Conservation (phyloP, 1,140 invertebrate species). For the Habropoda laboriosa region DNA sequence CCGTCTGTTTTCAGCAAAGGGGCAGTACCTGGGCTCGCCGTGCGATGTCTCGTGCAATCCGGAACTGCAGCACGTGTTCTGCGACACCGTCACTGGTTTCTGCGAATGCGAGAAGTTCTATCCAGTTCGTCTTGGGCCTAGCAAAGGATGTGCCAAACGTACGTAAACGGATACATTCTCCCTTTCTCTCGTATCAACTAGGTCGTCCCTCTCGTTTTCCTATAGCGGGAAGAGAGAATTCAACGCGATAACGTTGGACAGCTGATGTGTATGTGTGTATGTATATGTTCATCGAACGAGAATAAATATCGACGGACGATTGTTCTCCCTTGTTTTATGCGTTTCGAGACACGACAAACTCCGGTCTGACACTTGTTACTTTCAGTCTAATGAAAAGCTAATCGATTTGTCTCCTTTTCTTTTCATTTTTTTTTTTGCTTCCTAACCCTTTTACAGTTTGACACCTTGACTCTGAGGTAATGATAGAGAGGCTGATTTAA, state of each 20-base stretch:
- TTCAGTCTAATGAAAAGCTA: no score
- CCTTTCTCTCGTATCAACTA: constrained; percentile 21
- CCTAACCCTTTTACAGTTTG: no score
- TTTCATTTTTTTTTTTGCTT: no score
- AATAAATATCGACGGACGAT: constrained; percentile 47
- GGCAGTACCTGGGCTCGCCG: constrained; percentile 88
- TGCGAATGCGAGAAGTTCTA: constrained; percentile 91
- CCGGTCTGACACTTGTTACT: no score
- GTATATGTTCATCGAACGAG: no score
- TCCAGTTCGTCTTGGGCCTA: constrained; percentile 87
- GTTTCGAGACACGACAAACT: neutral
- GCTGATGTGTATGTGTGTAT: no score
- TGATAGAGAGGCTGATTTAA: no score
- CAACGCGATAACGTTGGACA: constrained; percentile 37
- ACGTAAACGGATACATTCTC: constrained; percentile 76
- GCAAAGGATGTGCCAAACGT: constrained; percentile 92
- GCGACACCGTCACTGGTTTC: constrained; percentile 85
- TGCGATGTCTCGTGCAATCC: constrained; percentile 88
- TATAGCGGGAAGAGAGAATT: constrained; percentile 44
- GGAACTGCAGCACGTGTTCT: constrained; percentile 88
- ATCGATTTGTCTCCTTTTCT: neutral
- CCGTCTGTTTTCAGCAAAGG: constrained; percentile 83
- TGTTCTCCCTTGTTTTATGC: constrained; percentile 1
- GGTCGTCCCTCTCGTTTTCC: no score
- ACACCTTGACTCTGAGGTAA: no score